phyloP scores from a whole-genome alignment of 2,888 invertebrate species.

The Meghimatium bilineatum region DNA sequence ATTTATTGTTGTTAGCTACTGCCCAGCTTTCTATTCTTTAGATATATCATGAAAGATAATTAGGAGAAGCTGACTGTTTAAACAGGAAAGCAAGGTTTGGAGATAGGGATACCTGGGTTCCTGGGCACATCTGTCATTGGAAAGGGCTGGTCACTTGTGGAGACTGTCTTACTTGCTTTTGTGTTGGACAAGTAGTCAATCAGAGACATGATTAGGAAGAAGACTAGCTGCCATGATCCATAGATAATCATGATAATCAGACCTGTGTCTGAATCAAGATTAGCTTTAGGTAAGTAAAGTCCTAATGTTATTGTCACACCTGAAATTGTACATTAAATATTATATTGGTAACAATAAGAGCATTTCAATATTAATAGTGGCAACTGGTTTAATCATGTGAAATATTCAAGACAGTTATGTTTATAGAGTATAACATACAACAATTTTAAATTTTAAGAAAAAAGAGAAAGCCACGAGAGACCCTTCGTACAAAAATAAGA shows the following conservation, averaged over 20 bases:
- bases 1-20: no score
- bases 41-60: no score
- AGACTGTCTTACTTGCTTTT: constrained; percentile 10
- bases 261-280: constrained; percentile 22
- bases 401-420: no score
- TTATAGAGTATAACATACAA: no score
- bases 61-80: no score
- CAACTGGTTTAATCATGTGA: no score
- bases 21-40: no score
- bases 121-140: constrained; percentile 19
- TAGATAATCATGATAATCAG: constrained; percentile 43
- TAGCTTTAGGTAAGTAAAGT: constrained; percentile 39
- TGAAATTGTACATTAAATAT: constrained; percentile 4
- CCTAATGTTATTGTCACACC: constrained; percentile 38
- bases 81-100: constrained; percentile 7
- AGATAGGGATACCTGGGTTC: background rate
- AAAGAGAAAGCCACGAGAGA: no score
- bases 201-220: constrained; percentile 32
- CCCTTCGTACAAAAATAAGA: no score
- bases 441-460: no score
- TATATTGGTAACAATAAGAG: no score
- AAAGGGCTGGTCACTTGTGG: constrained; percentile 6
- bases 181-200: constrained; percentile 28
- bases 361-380: no score
- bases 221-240: constrained; percentile 31